A percentile compares a stretch with the other conserved stretches of the same genome.
Conservation (phyloP, 1,140 invertebrate genomes). For the Alviniconcha marisindica region DNA sequence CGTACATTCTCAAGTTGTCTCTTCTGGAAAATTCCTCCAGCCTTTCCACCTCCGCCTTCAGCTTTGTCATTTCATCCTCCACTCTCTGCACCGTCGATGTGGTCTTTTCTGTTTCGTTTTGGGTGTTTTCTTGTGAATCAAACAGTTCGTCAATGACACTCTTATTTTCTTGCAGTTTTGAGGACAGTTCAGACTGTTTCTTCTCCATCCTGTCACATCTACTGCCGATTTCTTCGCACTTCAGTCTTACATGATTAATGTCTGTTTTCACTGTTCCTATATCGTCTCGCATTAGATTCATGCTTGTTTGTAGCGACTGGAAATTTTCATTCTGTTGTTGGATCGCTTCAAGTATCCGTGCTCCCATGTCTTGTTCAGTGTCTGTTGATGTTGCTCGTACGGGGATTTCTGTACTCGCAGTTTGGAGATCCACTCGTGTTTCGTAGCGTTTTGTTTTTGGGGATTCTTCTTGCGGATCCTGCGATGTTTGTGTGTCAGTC, state of each 20-base stretch:
- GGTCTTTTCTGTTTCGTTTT: neutral
- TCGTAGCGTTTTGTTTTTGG: too few relatives aligned
- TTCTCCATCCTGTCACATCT: neutral
- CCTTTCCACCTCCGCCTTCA: neutral
- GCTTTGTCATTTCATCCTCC: neutral
- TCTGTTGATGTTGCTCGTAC: too few relatives aligned
- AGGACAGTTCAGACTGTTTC: neutral
- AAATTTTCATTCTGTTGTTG: too few relatives aligned
- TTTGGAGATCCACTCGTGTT: too few relatives aligned
- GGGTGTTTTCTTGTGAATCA: neutral
- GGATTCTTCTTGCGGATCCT: too few relatives aligned
- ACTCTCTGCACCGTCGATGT: neutral
- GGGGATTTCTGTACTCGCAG: too few relatives aligned
- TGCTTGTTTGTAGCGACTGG: too few relatives aligned
- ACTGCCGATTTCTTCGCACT: neutral
- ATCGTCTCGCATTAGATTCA: too few relatives aligned
- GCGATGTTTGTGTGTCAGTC: too few relatives aligned
- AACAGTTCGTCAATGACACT: neutral
- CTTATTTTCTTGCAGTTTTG: neutral
- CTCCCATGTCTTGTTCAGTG: too few relatives aligned
- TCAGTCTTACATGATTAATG: neutral
- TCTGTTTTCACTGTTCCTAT: neutral
- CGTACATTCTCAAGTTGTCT: neutral
- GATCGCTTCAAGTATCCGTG: too few relatives aligned
- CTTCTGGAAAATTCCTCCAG: neutral